Evolutionary conservation across 1,140 invertebrate species (phyloP).

Genomic region (Drosophila subobscura): DNA sequence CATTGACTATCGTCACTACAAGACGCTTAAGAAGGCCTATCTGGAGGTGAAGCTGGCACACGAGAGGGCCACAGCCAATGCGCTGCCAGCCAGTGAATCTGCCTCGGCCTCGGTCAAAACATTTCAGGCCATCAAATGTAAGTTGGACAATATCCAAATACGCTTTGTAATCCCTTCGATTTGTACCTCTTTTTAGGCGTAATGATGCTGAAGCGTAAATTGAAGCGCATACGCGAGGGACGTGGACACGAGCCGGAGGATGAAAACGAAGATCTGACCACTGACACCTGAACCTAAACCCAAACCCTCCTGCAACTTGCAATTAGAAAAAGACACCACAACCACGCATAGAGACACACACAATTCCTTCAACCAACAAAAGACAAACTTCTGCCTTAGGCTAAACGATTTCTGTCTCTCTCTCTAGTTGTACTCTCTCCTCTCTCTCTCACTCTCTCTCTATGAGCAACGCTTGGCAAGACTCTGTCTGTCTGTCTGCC

Average conservation of each 20-base stretch:
- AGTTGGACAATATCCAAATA: slow-evolving; percentile 4
- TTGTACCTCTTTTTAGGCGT: slow-evolving; percentile 53
- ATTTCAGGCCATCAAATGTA: slow-evolving; percentile 82
- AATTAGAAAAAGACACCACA: slow-evolving; percentile 32
- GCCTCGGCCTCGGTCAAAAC: slow-evolving; percentile 79
- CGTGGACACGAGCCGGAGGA: slow-evolving; percentile 74
- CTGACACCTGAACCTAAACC: slow-evolving; percentile 17
- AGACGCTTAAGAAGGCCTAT: slow-evolving; percentile 76
- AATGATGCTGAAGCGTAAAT: slow-evolving; percentile 81
- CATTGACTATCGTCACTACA: slow-evolving; percentile 77
- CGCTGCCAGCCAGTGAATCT: slow-evolving; percentile 56
- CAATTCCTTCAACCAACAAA: slow-evolving; percentile 45
- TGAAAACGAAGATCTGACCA: slow-evolving; percentile 64
- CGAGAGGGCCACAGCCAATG: slow-evolving; percentile 59
- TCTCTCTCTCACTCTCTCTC: slow-evolving; percentile 1
- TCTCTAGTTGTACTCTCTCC: background rate
- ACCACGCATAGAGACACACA: slow-evolving; percentile 31
- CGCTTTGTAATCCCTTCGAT: background rate
- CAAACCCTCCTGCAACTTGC: background rate
- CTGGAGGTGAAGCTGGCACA: slow-evolving; percentile 78
- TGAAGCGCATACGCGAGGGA: slow-evolving; percentile 81
- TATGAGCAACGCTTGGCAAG: background rate
- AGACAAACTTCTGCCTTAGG: slow-evolving; percentile 50
- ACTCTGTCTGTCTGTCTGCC: slow-evolving; percentile 12
- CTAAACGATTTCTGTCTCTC: slow-evolving; percentile 26